Conservation (phyloP, 1,140 invertebrate genomes). For the Drosophila azteca region DNA sequence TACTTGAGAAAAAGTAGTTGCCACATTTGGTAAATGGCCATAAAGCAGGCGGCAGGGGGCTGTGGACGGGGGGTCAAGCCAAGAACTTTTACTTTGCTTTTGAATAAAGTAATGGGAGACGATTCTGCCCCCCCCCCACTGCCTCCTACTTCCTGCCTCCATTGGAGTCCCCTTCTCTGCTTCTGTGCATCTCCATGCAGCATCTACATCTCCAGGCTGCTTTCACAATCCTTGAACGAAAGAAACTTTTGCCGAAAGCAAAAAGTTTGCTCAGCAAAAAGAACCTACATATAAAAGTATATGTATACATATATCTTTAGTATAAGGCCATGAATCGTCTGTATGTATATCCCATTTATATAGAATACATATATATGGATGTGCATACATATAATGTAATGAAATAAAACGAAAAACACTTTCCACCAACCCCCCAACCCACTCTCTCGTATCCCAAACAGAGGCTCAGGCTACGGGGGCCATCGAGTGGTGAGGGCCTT, state of each 20-base stretch:
- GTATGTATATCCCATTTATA: no score
- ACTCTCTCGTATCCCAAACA: constrained; percentile 18
- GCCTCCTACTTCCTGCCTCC: constrained; percentile 35
- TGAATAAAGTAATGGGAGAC: constrained; percentile 70
- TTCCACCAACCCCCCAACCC: not conserved
- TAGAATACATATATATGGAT: not conserved
- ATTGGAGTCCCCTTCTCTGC: constrained; percentile 10
- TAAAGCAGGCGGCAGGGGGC: constrained; percentile 8
- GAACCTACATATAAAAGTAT: constrained; percentile 47
- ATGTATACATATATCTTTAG: constrained; percentile 1
- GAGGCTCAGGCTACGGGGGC: no score
- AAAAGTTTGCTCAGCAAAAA: constrained; percentile 72
- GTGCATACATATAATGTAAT: constrained; percentile 53
- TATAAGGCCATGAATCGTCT: constrained; percentile 32
- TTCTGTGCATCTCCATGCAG: constrained; percentile 1
- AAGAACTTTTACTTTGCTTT: constrained; percentile 80
- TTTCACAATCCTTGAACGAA: constrained; percentile 15
- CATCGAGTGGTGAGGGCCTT: constrained; percentile 41
- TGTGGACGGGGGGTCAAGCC: constrained; percentile 26
- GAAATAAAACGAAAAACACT: constrained; percentile 64
- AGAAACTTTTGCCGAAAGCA: constrained; percentile 72
- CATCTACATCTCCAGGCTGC: no score
- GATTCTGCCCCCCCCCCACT: constrained; percentile 4
- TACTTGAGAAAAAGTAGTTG: constrained; percentile 82
- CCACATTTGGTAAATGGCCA: constrained; percentile 61